Percentiles rank a stretch among this genome's conserved stretches.
These are phyloP conservation scores for Atherinosoma microstoma DNA, from an alignment of 2,797 vertebrate species.

Conservation along the genomic window DNA sequence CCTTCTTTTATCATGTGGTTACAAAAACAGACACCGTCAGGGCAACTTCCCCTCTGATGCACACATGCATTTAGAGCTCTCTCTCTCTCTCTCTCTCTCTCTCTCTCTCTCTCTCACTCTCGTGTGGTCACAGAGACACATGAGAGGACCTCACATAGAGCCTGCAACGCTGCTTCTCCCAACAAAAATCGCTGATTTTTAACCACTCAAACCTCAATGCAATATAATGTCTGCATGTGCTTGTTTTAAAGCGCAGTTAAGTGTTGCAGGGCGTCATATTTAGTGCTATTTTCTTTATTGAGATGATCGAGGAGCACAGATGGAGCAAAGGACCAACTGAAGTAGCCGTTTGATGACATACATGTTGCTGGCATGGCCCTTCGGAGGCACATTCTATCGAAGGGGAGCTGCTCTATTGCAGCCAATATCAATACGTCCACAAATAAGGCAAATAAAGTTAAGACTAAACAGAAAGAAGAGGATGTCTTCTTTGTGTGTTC, in stretches of 20 bases:
- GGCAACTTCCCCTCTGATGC: conserved; percentile 36
- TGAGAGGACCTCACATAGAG: conserved; percentile 79
- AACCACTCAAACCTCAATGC: conserved; percentile 73
- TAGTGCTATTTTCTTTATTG: conserved; percentile 50
- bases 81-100: conserved; percentile 18
- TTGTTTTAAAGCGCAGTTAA: conserved; percentile 81
- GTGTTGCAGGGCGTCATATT: conserved; percentile 62
- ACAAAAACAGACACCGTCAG: conserved; percentile 48
- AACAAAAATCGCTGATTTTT: conserved; percentile 70
- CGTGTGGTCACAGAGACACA: conserved; percentile 59
- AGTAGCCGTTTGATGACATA: conserved; percentile 45
- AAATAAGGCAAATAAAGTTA: conserved; percentile 1
- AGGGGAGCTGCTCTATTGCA: conserved; percentile 12
- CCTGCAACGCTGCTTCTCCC: conserved; percentile 63
- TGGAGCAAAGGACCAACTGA: conserved; percentile 43
- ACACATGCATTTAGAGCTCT: conserved; percentile 47
- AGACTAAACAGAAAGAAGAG: neutral
- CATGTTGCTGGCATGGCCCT: neutral
- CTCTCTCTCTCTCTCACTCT: conserved; percentile 19
- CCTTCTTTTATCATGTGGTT: conserved; percentile 64
- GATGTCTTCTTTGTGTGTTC: neutral
- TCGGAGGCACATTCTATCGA: conserved; percentile 1
- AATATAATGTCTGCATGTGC: conserved; percentile 75
- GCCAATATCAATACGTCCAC: conserved; percentile 4
- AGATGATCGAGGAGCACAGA: conserved; percentile 45